Evolutionary conservation across 1,140 invertebrate species (phyloP), one percentile per base, ranked within the genome.

Genomic region (Scaptomyza graminum): DNA sequence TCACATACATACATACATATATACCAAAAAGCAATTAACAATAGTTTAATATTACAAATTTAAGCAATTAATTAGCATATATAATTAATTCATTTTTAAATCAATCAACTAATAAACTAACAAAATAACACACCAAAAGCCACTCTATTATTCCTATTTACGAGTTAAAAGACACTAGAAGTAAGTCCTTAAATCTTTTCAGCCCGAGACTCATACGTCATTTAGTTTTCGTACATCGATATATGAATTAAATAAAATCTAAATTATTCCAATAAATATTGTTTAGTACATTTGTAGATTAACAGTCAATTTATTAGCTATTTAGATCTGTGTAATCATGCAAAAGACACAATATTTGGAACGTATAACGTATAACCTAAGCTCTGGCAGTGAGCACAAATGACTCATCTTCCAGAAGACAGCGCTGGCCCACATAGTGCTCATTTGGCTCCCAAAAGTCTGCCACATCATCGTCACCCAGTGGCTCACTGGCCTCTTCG

Each of bases 381-480:
- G 69, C 84, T 61, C 90, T 90, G 46, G 77, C 73, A 11, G 88
- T 57, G 41, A 90, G 41, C 25, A 90, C 73, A 71, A 91, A 90
- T 41, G 59, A 88, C 46, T 91, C 90, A 66, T 91, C 90, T 44
- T 91, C 77, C 2, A 91, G 55, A 7, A 91, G 62, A 51, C 90
- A 91, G 37, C 90, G 85, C 25, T 89, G 83, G 1, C 76, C 74
- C 8, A 91, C 82, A 70, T 79, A 89, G 39, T 75, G 71, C n/a
- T 91, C 87, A 50, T 91, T 91, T 7, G 79, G 75, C 43, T 91
- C 90, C 90, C 90, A 91, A 15, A 74, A 87, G 37, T 91, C 89
- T 25, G 74, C 85, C 25, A 81, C 77, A 25, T 90, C 84, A 41
- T 90, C 80, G 5, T 88, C 74, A 3, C 44, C 82, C 25, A 90